Conservation (phyloP, 2,113 vertebrate species). For the Rhodinocichla rosea region DNA sequence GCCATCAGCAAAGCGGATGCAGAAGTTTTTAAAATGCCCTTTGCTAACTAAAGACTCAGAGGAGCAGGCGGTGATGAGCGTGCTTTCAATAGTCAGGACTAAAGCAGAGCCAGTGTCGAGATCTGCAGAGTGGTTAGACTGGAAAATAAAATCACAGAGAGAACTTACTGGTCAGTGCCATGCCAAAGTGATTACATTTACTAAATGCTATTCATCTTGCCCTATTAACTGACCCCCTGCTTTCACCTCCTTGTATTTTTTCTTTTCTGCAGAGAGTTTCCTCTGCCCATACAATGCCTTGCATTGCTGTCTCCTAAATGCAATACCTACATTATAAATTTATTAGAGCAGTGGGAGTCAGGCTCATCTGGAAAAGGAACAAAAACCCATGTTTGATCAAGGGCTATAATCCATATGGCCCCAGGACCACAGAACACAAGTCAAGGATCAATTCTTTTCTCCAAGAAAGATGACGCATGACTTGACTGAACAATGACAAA, state of each 20-base stretch:
- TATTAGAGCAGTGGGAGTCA: rapidly evolving
- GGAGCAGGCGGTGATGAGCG: conserved; percentile 96
- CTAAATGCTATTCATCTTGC: background rate
- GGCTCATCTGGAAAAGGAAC: background rate
- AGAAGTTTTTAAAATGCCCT: conserved; percentile 99
- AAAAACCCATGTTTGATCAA: background rate
- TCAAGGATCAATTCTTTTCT: background rate
- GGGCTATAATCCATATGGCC: background rate
- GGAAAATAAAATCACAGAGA: background rate
- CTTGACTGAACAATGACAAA: background rate
- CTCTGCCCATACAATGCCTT: background rate
- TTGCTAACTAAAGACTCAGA: conserved; percentile 98
- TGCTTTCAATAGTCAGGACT: conserved; percentile 98
- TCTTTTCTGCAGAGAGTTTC: background rate
- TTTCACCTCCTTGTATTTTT: background rate
- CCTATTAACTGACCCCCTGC: background rate
- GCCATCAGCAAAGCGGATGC: conserved; percentile 96
- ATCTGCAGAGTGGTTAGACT: conserved; percentile 92
- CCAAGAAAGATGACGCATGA: background rate
- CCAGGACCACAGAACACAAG: background rate
- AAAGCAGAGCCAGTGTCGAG: conserved; percentile 94
- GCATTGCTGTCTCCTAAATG: background rate
- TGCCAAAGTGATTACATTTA: background rate
- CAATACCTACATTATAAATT: background rate
- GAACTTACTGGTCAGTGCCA: background rate